Evolutionary conservation across 2,797 vertebrate species (phyloP), one percentile per base, ranked within the genome.

Genomic region (Melanotaenia nigrans): DNA sequence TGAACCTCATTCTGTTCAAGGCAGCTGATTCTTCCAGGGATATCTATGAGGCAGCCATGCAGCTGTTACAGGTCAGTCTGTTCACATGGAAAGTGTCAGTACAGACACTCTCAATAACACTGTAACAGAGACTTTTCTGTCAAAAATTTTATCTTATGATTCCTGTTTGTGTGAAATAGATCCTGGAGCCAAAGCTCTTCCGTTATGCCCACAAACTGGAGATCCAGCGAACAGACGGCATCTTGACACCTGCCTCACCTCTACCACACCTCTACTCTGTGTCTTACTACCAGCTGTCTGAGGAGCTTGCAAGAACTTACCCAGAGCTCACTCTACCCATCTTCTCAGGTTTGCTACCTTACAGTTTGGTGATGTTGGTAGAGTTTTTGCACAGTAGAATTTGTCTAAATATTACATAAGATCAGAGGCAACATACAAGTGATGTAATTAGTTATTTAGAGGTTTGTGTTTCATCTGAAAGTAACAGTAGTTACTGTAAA

Each of bases 171-270:
- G 13, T 75, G n/a, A 62, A 64, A 66, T 65, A 99, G 98, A 98
- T 99, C 84, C 90, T 99, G 94, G 98, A 99, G 91, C 96, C 97
- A 68, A 99, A 99, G 93, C 95, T 99, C 92, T 99, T 99, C 91
- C 97, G 97, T 89, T 99, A 99, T 0, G 97, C 98, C 84, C 97
- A 99, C 91, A 99, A 98, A 89, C 73, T 99, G 93, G 98, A 99
- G 91, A 96, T 98, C 91, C 97, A 96, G 90, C 94, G 96, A 82
- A 92, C 92, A 1, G 98, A 99, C 56, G 97, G 98, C 1, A 94
- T 98, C 68, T 90, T 99, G 91, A 95, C 96, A 65, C 96, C 96
- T 66, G 96, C 97, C 56, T 98, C 96, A 4, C 95, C 96, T 12
- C 93, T 99, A 81, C 98, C 98, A 1, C 97, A 98, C 77, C 95